Base-by-base conservation (phyloP, 2,113 vertebrate genomes). In the Anser brachyrhynchus region DNA sequence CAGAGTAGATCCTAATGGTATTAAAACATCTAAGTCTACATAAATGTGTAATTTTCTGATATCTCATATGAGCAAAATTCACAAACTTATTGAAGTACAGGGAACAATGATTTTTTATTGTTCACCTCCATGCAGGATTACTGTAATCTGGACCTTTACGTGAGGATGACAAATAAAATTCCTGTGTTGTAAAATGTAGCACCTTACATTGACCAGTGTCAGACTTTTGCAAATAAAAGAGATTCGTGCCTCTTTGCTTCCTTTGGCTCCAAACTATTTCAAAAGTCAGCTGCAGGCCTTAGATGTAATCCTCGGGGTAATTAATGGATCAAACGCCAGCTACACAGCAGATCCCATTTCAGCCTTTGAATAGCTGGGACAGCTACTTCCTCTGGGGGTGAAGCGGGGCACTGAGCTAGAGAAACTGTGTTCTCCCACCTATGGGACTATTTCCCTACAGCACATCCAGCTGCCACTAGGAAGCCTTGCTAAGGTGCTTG, bases 381-480 rank as follows among this genome's bases (percentile, higher is more conserved):
- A 67, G 51, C 46, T 92, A 59, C 61, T 74, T 84, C 22, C 52
- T 77, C 16, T 8, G 18, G 11, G 35, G 17, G 11, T 5, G 2
- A 93, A 74, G 15, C 14, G 43, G 33, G 57, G 64, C 41, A 51
- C 61, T 65, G 61, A 69, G 17, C 43, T 25, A 7, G 31, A 67
- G 52, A 77, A 80, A 8, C 25, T n/a, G 31, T 37, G 2, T 39
- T 71, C 80, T 31, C 17, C 15, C 43, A 35, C 14, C 13, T 33
- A 11, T 7, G 13, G 51, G n/a, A 6, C 28, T 58, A 18, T 37
- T n/a, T 54, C n/a, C 20, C 79, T 41, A 1, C 0, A 2, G 41
- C n/a, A 85, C 22, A 25, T 46, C 55, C 73, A 71, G 39, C 41
- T 70, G 33, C 35, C 1, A 0, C 49, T 52, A 46, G 49, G 67